phyloP scores from a whole-genome alignment of 2,113 vertebrate species.

The Spheniscus mendiculus region DNA sequence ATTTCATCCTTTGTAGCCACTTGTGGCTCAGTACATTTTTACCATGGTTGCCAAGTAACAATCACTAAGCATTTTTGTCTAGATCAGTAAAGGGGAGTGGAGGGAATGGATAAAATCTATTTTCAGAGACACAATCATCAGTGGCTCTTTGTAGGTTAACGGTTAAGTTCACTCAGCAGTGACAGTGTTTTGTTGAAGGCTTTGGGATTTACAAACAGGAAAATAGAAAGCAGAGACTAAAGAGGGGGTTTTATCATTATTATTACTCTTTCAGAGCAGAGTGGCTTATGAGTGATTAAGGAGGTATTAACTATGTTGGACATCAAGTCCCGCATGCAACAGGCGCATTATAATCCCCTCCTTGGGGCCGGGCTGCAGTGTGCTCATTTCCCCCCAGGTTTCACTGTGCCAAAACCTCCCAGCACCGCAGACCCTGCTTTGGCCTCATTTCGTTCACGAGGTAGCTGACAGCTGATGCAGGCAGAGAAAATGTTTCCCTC shows the following conservation, averaged over 20 bases:
- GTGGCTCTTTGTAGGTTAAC: slow-evolving; percentile 23
- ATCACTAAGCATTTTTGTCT: slow-evolving; percentile 59
- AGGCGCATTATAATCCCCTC: background rate
- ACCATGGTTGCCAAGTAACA: slow-evolving; percentile 65
- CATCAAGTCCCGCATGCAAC: background rate
- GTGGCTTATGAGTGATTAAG: slow-evolving; percentile 53
- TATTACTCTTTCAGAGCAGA: background rate
- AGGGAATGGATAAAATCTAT: slow-evolving; percentile 52
- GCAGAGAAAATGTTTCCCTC: background rate
- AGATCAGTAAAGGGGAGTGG: slow-evolving; percentile 35
- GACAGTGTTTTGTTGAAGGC: background rate
- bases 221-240: slow-evolving; percentile 18
- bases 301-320: slow-evolving; percentile 6
- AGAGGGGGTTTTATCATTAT: background rate
- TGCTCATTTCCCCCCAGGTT: background rate
- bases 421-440: rapidly evolving
- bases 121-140: slow-evolving; percentile 31
- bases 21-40: slow-evolving; percentile 63
- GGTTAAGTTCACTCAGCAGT: slow-evolving; percentile 15
- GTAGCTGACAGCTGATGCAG: background rate
- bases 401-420: background rate
- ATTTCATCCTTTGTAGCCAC: slow-evolving; percentile 61
- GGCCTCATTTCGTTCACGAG: background rate
- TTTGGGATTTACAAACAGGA: slow-evolving; percentile 18
- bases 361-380: rapidly evolving